These are phyloP conservation scores for Linnaemya tessellans DNA, from an alignment of 2,888 invertebrate species.

Conservation along the genomic window DNA sequence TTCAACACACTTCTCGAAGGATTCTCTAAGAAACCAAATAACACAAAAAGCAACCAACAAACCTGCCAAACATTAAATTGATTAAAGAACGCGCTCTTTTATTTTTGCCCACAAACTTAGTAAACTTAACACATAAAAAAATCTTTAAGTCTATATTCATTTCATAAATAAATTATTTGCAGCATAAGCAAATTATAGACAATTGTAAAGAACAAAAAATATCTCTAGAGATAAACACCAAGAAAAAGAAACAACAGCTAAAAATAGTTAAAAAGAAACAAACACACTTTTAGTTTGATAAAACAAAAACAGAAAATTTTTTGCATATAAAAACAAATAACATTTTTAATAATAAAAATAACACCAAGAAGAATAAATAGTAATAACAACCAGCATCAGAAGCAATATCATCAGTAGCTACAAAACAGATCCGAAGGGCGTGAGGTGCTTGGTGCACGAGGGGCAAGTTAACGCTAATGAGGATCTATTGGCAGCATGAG, in stretches of 20 bases:
- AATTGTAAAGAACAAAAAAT: slow-evolving; percentile 43
- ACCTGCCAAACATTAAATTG: slow-evolving; percentile 68
- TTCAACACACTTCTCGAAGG: slow-evolving; percentile 46
- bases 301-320: slow-evolving; percentile 2
- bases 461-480: slow-evolving; percentile 84
- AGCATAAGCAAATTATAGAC: slow-evolving; percentile 46
- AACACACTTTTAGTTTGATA: slow-evolving; percentile 29
- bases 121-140: slow-evolving; percentile 40
- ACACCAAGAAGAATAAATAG: background rate
- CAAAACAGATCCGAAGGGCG: slow-evolving; percentile 74
- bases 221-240: slow-evolving; percentile 53
- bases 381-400: slow-evolving; percentile 24
- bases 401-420: slow-evolving; percentile 51
- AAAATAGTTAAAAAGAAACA: background rate
- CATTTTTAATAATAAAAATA: background rate
- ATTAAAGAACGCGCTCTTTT: slow-evolving; percentile 47
- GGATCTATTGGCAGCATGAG: slow-evolving; percentile 84
- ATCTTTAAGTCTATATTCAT: slow-evolving; percentile 33
- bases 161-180: slow-evolving; percentile 46
- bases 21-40: slow-evolving; percentile 30
- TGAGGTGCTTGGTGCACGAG: slow-evolving; percentile 81
- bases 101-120: slow-evolving; percentile 43
- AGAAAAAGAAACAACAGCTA: slow-evolving; percentile 31
- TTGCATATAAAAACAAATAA: slow-evolving; percentile 35
- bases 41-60: slow-evolving; percentile 47